Percentiles rank a stretch among this genome's conserved stretches.
phyloP scores from a whole-genome alignment of 2,113 vertebrate genomes.

The Chloroceryle aenea region DNA sequence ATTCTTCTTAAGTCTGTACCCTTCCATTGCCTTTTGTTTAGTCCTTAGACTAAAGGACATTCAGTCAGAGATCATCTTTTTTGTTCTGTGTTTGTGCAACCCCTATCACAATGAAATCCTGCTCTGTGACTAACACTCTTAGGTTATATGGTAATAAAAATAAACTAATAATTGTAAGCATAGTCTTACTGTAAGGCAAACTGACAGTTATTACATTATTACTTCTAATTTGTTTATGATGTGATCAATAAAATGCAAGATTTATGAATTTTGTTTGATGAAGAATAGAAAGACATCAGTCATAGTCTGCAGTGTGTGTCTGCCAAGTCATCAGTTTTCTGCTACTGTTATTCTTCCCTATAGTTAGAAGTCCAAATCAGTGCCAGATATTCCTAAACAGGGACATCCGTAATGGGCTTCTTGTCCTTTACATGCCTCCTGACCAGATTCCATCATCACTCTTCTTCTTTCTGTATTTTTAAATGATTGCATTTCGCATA shows the following conservation, averaged over 20 bases:
- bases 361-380: constrained; percentile 4
- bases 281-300: background rate
- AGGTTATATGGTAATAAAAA: background rate
- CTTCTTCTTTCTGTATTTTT: constrained; percentile 51
- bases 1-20: background rate
- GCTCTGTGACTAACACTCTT: background rate
- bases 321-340: constrained; percentile 12
- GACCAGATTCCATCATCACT: constrained; percentile 48
- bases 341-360: background rate
- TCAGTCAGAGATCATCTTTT: background rate
- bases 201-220: background rate
- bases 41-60: background rate
- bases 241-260: background rate
- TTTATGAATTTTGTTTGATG: background rate
- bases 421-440: constrained; percentile 62
- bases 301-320: background rate
- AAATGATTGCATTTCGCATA: constrained; percentile 71
- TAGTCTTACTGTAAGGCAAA: background rate
- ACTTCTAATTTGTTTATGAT: constrained; percentile 1
- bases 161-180: background rate
- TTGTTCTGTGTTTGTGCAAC: background rate
- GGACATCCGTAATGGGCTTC: constrained; percentile 38
- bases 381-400: constrained; percentile 15
- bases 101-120: background rate
- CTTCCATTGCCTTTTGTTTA: background rate